Conservation (phyloP, 2,113 vertebrate species). For the Pangasianodon hypophthalmus region DNA sequence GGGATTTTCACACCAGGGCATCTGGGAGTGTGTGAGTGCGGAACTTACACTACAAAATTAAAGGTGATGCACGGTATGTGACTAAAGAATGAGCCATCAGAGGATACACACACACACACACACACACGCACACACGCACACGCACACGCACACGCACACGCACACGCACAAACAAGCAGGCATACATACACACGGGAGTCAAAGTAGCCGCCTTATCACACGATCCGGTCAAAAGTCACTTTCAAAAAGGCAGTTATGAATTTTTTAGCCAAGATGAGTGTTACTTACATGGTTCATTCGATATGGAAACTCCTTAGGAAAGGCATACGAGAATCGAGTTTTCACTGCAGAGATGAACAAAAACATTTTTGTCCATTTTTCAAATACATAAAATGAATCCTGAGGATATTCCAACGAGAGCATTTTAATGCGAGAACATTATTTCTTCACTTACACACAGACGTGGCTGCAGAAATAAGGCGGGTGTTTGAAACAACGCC, state of each 20-base stretch:
- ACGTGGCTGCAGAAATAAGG: conserved; percentile 96
- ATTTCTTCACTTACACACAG: conserved; percentile 89
- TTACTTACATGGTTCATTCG: conserved; percentile 97
- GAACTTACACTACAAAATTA: neutral
- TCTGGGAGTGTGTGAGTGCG: conserved; percentile 52
- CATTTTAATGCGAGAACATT: neutral
- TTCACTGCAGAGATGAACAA: conserved; percentile 79
- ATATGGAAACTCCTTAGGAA: conserved; percentile 98
- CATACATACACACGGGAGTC: neutral
- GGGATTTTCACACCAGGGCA: conserved; percentile 59
- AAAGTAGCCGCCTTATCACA: conserved; percentile 9
- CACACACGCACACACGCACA: neutral
- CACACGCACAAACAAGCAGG: neutral
- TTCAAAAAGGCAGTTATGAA: neutral
- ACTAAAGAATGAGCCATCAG: neutral
- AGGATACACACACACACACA: neutral
- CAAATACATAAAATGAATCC: neutral
- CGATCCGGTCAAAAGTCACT: neutral
- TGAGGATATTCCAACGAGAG: too few relatives aligned
- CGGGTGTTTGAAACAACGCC: conserved; percentile 98
- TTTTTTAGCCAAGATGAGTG: neutral
- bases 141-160: neutral
- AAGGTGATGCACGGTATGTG: neutral
- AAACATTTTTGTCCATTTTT: neutral
- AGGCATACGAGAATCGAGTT: conserved; percentile 98